Conservation (phyloP, 2,888 invertebrate species). For the Tyria jacobaeae region DNA sequence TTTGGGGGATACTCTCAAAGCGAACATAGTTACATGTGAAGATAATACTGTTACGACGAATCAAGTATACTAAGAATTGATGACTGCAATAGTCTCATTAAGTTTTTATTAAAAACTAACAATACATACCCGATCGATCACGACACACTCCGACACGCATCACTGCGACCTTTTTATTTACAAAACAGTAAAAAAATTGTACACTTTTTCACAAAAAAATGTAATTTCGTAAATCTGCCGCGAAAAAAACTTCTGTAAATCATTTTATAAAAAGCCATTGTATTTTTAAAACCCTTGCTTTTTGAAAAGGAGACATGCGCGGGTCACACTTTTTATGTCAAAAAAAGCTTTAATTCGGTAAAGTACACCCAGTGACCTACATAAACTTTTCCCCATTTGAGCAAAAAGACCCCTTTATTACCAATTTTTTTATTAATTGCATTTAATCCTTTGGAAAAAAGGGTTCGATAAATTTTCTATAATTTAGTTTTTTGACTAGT, state of each 20-base stretch:
- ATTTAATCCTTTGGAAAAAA: constrained; percentile 85
- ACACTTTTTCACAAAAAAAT: constrained; percentile 61
- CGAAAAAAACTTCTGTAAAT: constrained; percentile 75
- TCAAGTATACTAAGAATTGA: constrained; percentile 21
- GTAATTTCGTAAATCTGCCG: constrained; percentile 69
- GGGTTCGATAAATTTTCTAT: constrained; percentile 81
- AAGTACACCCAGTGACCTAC: constrained; percentile 81
- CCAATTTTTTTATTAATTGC: constrained; percentile 77
- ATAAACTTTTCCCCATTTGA: constrained; percentile 75
- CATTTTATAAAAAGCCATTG: constrained; percentile 81
- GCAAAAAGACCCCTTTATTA: constrained; percentile 79
- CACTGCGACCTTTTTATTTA: constrained; percentile 60
- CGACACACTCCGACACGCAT: constrained; percentile 62
- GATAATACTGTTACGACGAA: not conserved
- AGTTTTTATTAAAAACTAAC: constrained; percentile 53
- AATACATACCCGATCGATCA: constrained; percentile 75
- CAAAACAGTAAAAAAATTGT: constrained; percentile 59
- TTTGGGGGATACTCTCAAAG: no score
- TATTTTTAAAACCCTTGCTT: constrained; percentile 82
- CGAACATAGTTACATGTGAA: not conserved
- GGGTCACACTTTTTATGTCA: constrained; percentile 71
- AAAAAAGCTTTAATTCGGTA: constrained; percentile 73
- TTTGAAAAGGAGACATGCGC: constrained; percentile 74
- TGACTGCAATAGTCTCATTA: constrained; percentile 31
- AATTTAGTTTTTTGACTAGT: constrained; percentile 68